Evolutionary conservation across 53 echinoderm and acorn worm species (phyloP).

Genomic region (Temnopleurus reevesii): DNA sequence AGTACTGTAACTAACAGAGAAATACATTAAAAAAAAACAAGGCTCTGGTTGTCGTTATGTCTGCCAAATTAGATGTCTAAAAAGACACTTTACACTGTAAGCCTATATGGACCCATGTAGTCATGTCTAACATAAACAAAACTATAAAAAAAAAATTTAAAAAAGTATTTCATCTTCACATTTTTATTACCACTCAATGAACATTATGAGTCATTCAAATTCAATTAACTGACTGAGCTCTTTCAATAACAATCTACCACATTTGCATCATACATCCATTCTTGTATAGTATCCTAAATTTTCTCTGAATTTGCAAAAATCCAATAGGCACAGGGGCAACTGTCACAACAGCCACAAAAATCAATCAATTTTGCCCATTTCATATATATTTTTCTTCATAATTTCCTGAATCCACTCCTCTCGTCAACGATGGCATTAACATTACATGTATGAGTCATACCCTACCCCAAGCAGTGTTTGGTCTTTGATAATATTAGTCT

Average conservation of each 20-base stretch:
- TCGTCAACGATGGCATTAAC: not conserved
- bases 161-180: too few species aligned
- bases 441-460: conserved; percentile 17
- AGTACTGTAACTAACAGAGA: too few species aligned
- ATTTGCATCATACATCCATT: not conserved
- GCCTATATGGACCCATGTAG: too few species aligned
- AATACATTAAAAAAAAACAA: too few species aligned
- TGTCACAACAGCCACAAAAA: not conserved
- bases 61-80: too few species aligned
- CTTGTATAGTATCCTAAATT: too few species aligned
- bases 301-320: not conserved
- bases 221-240: not conserved
- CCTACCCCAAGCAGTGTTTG: not conserved
- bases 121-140: too few species aligned
- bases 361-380: conserved; percentile 19
- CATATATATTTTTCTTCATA: not conserved
- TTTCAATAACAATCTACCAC: not conserved
- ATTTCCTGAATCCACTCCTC: not conserved
- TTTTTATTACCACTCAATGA: not conserved
- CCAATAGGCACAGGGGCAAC: not conserved
- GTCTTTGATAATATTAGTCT: not conserved
- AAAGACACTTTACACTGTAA: too few species aligned
- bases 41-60: too few species aligned
- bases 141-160: too few species aligned
- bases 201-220: not conserved